Base-by-base conservation (phyloP, 2,797 vertebrate species). In the Adelosebastes latens region DNA sequence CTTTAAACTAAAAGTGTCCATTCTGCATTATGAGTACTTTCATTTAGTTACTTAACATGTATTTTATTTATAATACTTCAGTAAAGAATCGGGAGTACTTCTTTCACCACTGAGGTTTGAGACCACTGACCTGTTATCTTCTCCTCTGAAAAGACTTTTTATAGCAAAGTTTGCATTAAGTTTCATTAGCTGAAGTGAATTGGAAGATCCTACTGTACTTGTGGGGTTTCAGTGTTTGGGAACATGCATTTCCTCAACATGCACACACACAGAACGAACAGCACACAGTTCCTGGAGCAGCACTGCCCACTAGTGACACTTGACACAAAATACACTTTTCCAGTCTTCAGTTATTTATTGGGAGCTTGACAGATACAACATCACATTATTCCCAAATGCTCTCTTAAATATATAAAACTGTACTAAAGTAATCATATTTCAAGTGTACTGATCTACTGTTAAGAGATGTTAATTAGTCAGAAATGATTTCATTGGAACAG, bases 231-330 rank as follows among this genome's bases (percentile, higher is more conserved):
- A 49, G 2, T 8, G 34, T 60, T 5, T 46, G 11, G 36, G 10
- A 61, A 25, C 39, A 25, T 16, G 36, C n/a, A 29, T 46, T 39
- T 71, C 24, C 18, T 24, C n/a, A 20, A 36, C 36, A 14, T 0
- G 6, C 42, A 46, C 16, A 46, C 16, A 46, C 8, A 8, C 20
- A 7, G 56, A 55, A 46, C 3, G 25, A 55, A 46, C 3, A 49
- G 18, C 5, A 20, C 29, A 56, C 29, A 8, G 29, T 76, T 71
- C 29, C 14, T 83, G 53, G 61, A 80, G 84, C 86, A 86, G 75
- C 81, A 87, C 85, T 89, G 93, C 92, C 93, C 90, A 80, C 93
- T 93, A 88, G 71, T 87, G 94, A 53, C 72, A 60, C 6, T 5
- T 46, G 2, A 66, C 11, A 70, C 46, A 78, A 79, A 83, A 25